Conservation (phyloP, 1,140 invertebrate species). For the Tetramorium simillimum region DNA sequence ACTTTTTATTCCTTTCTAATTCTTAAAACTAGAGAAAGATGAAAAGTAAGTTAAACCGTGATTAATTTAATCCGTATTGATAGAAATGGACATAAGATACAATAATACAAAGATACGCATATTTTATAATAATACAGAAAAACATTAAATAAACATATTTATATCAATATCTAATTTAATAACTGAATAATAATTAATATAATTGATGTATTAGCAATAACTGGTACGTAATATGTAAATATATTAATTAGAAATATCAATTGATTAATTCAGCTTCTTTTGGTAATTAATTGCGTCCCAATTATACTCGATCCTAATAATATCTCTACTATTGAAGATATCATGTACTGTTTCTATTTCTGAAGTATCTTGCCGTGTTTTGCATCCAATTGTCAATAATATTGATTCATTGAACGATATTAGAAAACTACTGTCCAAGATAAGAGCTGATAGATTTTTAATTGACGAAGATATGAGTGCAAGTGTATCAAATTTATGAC, state of each 20-base stretch:
- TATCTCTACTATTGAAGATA: not conserved
- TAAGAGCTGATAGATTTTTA: not conserved
- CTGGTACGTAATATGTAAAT: not conserved
- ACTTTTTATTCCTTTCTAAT: too few species aligned
- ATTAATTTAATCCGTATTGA: too few species aligned
- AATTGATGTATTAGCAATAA: not conserved
- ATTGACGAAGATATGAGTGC: not conserved
- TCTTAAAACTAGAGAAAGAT: too few species aligned
- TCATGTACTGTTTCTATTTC: not conserved
- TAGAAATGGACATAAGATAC: too few species aligned
- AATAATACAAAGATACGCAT: not conserved
- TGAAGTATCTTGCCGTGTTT: not conserved
- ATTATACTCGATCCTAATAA: not conserved
- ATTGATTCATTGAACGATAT: constrained; percentile 1
- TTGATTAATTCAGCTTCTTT: not conserved
- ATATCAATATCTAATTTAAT: not conserved
- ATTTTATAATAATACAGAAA: not conserved
- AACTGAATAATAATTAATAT: not conserved
- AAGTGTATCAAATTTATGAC: not conserved
- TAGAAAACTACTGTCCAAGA: not conserved
- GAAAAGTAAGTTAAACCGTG: too few species aligned
- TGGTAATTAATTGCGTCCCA: not conserved
- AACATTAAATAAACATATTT: not conserved
- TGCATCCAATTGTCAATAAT: not conserved
- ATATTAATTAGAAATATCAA: not conserved